These are phyloP conservation scores for Crotalus helleri DNA, from an alignment of 2,113 vertebrate genomes.

Conservation along the genomic window DNA sequence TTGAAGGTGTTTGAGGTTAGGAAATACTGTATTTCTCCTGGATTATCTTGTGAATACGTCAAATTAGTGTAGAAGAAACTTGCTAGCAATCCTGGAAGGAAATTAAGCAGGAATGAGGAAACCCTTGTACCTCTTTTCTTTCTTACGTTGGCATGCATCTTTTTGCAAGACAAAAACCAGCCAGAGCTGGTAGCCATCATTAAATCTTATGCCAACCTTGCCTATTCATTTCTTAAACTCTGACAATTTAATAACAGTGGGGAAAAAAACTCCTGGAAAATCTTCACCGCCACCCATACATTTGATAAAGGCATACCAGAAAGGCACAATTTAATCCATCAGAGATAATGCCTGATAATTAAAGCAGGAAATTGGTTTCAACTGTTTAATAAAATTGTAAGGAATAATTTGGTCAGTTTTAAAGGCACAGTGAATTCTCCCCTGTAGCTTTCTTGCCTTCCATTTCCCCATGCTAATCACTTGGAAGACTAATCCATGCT, in stretches of 20 bases:
- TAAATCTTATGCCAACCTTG: not conserved
- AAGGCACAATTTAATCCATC: not conserved
- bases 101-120: not conserved
- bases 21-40: not conserved
- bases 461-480: not conserved
- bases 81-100: not conserved
- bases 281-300: no score
- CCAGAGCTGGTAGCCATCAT: not conserved
- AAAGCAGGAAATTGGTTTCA: rapidly evolving
- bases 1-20: not conserved
- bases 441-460: not conserved
- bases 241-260: not conserved
- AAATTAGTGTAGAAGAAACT: not conserved
- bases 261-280: not conserved
- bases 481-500: slow-evolving; percentile 13
- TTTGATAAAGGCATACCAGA: rapidly evolving
- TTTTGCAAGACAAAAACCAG: not conserved
- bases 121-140: not conserved
- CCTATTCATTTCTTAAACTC: not conserved
- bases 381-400: not conserved
- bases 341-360: not conserved
- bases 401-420: slow-evolving; percentile 4
- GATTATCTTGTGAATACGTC: not conserved
- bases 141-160: not conserved
- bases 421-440: not conserved